Conservation (phyloP, 2,797 vertebrate genomes). For the Takifugu ocellatus region DNA sequence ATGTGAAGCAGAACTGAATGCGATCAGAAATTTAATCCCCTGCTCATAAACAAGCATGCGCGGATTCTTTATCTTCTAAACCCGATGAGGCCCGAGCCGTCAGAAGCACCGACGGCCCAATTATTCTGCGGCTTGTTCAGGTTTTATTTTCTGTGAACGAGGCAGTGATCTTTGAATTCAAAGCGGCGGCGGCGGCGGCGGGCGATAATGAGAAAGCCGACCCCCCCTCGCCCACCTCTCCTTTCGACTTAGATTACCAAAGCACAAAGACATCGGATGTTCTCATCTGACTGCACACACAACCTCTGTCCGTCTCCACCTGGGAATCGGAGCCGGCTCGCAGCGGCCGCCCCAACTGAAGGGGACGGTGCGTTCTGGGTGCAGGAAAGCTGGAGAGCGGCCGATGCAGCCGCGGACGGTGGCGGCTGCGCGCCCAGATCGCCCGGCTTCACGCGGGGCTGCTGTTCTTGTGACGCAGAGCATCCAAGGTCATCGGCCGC, state of each 20-base stretch:
- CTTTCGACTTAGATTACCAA: conserved; percentile 36
- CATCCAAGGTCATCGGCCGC: conserved; percentile 43
- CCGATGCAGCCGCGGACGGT: no score
- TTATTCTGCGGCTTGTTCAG: conserved; percentile 1
- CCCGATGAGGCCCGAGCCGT: not conserved
- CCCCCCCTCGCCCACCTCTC: conserved; percentile 28
- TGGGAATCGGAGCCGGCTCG: conserved; percentile 6
- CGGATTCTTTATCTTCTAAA: not conserved
- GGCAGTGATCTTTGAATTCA: conserved; percentile 44
- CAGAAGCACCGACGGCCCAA: conserved; percentile 1
- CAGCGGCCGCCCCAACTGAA: conserved; percentile 9
- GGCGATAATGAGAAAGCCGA: conserved; percentile 50
- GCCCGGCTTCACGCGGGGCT: conserved; percentile 48
- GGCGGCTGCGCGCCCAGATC: conserved; percentile 19
- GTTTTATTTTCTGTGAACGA: conserved; percentile 17
- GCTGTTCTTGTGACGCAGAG: conserved; percentile 30
- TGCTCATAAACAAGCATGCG: not conserved
- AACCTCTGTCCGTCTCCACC: conserved; percentile 6
- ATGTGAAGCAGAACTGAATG: no score
- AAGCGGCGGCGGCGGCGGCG: conserved; percentile 31
- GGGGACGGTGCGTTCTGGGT: not conserved
- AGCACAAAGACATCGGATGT: conserved; percentile 26
- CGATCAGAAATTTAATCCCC: no score
- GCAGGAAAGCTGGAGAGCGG: no score
- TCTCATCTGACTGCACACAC: conserved; percentile 30